These are phyloP conservation scores for Tillus elongatus DNA, from an alignment of 2,888 invertebrate genomes.

Conservation along the genomic window DNA sequence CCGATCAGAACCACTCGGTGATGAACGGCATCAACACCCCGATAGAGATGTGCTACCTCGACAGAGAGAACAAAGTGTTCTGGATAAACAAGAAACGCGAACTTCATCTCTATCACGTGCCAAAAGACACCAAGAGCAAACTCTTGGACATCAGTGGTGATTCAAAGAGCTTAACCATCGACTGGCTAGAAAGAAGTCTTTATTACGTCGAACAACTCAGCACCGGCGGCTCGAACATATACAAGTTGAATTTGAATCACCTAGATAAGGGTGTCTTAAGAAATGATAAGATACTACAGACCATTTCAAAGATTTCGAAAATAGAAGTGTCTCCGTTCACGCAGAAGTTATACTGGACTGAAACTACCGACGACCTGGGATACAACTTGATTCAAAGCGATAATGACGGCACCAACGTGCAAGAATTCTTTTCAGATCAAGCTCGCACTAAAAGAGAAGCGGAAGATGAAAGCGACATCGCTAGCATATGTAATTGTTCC, in stretches of 20 bases:
- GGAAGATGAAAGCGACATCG: slow-evolving; percentile 19
- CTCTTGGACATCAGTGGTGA: slow-evolving; percentile 50
- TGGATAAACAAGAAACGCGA: slow-evolving; percentile 77
- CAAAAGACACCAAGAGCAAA: slow-evolving; percentile 48
- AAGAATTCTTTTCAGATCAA: slow-evolving; percentile 47
- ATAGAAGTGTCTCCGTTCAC: slow-evolving; percentile 67
- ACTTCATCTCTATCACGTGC: slow-evolving; percentile 53
- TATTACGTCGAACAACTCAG: slow-evolving; percentile 58
- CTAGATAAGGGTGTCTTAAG: slow-evolving; percentile 48
- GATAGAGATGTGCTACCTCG: slow-evolving; percentile 57
- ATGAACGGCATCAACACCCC: slow-evolving; percentile 59
- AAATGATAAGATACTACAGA: slow-evolving; percentile 46
- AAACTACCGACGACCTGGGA: slow-evolving; percentile 50
- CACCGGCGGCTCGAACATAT: slow-evolving; percentile 46
- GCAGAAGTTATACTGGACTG: slow-evolving; percentile 70
- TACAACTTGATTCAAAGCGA: slow-evolving; percentile 56
- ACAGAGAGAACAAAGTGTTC: slow-evolving; percentile 63
- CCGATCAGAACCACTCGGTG: slow-evolving; percentile 47
- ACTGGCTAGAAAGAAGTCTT: slow-evolving; percentile 79
- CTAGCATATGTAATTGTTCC: slow-evolving; percentile 54
- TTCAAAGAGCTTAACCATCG: slow-evolving; percentile 62
- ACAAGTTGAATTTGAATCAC: slow-evolving; percentile 58
- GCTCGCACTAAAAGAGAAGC: slow-evolving; percentile 24
- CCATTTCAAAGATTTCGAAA: slow-evolving; percentile 52
- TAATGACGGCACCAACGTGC: slow-evolving; percentile 48